phyloP scores from a whole-genome alignment of 2,888 invertebrate genomes.

The Synanthedon tipuliformis region DNA sequence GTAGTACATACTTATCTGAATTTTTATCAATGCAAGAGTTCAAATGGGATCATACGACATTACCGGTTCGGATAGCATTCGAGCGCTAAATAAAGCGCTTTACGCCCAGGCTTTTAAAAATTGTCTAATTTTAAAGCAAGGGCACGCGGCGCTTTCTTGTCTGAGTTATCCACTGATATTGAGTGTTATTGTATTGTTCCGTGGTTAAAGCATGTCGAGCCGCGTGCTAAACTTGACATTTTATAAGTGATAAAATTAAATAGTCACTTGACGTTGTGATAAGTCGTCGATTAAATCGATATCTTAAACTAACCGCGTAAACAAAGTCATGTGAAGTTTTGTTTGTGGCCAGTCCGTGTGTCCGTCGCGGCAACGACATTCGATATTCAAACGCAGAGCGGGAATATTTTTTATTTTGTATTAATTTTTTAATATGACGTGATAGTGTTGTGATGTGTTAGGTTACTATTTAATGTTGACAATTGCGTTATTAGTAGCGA shows the following conservation, averaged over 20 bases:
- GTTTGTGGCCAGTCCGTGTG: background rate
- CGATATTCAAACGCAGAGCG: slow-evolving; percentile 20
- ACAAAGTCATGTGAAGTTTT: background rate
- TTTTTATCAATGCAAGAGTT: slow-evolving; percentile 10
- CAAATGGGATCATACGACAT: slow-evolving; percentile 28
- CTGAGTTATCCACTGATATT: background rate
- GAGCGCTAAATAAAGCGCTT: slow-evolving; percentile 20
- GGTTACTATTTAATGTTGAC: slow-evolving; percentile 40
- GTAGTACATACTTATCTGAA: background rate
- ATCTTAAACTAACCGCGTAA: background rate
- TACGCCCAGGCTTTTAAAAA: slow-evolving; percentile 4
- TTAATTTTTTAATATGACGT: slow-evolving; percentile 22
- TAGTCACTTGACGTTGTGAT: slow-evolving; percentile 2
- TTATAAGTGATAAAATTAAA: slow-evolving; percentile 11
- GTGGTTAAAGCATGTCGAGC: slow-evolving; percentile 12
- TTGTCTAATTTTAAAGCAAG: slow-evolving; percentile 12
- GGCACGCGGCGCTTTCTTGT: slow-evolving; percentile 9
- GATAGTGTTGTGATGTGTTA: slow-evolving; percentile 51
- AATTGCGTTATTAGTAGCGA: slow-evolving; percentile 32
- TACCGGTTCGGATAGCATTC: slow-evolving; percentile 10
- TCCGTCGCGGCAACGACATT: slow-evolving; percentile 25
- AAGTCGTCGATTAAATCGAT: background rate
- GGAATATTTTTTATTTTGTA: slow-evolving; percentile 29
- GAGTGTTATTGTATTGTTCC: slow-evolving; percentile 4
- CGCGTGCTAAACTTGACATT: slow-evolving; percentile 9